A percentile compares a stretch with the other conserved stretches of the same genome.
These are phyloP conservation scores for Halichoerus grypus DNA, from an alignment of 2,113 vertebrate species.

Conservation along the genomic window DNA sequence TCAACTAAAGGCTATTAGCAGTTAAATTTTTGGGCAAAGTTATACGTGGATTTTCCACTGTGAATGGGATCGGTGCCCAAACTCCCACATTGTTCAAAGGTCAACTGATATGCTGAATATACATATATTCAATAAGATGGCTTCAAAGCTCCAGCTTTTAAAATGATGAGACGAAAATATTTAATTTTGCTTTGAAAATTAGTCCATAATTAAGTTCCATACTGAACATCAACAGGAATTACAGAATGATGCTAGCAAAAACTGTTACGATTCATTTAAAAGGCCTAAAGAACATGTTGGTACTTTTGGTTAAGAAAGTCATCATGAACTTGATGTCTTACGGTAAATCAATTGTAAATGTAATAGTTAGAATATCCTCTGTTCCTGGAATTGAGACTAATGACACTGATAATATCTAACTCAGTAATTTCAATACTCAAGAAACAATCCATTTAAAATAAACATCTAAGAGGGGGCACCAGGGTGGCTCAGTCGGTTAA, in stretches of 20 bases:
- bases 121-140: not conserved
- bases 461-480: not conserved
- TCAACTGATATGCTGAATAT: not conserved
- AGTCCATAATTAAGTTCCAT: not conserved
- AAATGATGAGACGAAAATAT: not conserved
- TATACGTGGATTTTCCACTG: not conserved
- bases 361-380: not conserved
- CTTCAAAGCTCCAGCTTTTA: not conserved
- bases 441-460: not conserved
- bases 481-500: too few species aligned
- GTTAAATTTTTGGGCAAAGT: not conserved
- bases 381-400: not conserved
- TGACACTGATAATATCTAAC: not conserved
- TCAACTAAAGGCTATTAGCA: not conserved
- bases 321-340: not conserved
- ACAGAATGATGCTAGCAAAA: not conserved
- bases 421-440: not conserved
- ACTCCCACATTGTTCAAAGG: not conserved
- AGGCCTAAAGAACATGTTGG: not conserved
- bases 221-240: slow-evolving; percentile 37
- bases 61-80: not conserved
- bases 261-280: not conserved
- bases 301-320: slow-evolving; percentile 34
- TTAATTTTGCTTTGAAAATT: not conserved
- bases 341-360: not conserved